A percentile compares a stretch with the other conserved stretches of the same genome.
Conservation (phyloP, 1,140 invertebrate genomes). For the Cephus cinctus region DNA sequence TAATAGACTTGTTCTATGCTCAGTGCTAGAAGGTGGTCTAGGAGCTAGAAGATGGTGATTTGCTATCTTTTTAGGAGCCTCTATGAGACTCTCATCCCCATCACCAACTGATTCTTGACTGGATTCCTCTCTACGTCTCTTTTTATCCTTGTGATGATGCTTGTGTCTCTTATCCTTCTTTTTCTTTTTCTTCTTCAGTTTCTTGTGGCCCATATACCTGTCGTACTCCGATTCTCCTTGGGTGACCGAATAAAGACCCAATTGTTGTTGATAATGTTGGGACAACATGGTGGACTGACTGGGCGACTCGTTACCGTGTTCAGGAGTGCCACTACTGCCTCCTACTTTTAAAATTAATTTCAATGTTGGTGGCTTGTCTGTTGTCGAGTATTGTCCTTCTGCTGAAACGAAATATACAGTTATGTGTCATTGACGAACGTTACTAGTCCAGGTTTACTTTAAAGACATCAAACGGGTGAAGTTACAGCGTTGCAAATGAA, state of each 20-base stretch:
- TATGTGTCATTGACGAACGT: too few species aligned
- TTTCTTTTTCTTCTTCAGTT: conserved; percentile 77
- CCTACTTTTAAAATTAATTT: conserved; percentile 84
- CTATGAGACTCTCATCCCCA: conserved; percentile 53
- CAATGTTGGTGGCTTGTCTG: conserved; percentile 62
- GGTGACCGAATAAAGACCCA: conserved; percentile 45
- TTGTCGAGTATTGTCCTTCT: conserved; percentile 51
- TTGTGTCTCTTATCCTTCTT: conserved; percentile 73
- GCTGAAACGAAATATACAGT: conserved; percentile 3
- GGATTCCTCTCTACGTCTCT: conserved; percentile 60
- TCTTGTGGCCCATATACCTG: conserved; percentile 61
- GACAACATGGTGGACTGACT: conserved; percentile 46
- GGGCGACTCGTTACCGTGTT: conserved; percentile 63
- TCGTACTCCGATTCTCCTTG: conserved; percentile 48
- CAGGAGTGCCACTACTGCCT: conserved; percentile 67
- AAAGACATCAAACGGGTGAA: too few species aligned
- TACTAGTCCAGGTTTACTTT: too few species aligned
- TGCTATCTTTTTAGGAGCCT: conserved; percentile 48
- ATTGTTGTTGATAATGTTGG: conserved; percentile 48
- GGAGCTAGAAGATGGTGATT: conserved; percentile 46
- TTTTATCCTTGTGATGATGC: conserved; percentile 72
- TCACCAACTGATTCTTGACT: conserved; percentile 55
- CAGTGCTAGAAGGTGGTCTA: conserved; percentile 36
- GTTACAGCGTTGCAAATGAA: too few species aligned
- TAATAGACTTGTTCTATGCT: conserved; percentile 32